Base-by-base conservation (phyloP, 2,888 invertebrate species). In the Alloplasta piceator region DNA sequence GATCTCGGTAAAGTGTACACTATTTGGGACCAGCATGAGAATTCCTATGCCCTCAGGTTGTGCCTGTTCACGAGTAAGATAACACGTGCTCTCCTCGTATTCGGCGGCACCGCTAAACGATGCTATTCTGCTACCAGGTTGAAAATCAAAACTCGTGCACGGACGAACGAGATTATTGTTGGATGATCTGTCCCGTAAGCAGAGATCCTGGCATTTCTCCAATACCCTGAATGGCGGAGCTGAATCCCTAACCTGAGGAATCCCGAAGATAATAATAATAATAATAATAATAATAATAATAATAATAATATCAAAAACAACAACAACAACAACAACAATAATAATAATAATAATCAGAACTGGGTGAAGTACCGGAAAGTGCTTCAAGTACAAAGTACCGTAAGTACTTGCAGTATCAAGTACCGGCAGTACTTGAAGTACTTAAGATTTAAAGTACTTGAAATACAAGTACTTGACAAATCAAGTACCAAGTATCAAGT, bases 121-220 rank as follows among this genome's bases (percentile, higher is more conserved):
- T 43, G 97, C 96, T 84, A 97, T 96, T 50, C 97, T 94, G 84
- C 96, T 96, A 75, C 98, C 98, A 0, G 98, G 97, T 92, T 97
- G 97, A 90, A 98, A 98, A 92, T 98, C 98, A 86, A 98, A 97
- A 58, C 97, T 98, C 82, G 96, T 95, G 91, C 98, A 98, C 0
- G 96, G 95, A 84, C 97, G 94, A 16, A 97, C 97, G 61, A 97
- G 94, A 91, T 97, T 97, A 91, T 96, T 97, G 7, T 95, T 95
- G 4, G 94, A 94, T 0, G 94, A 94, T 82, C 97, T 94, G 91
- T 98, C 98, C 14, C 97, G 94, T 78, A 97, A 92, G 88, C 98
- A 98, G 7, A 97, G 92, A 88, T 97, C 96, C 92, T 97, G 97
- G 92, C 98, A 98, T 92, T 97, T 97, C 91, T 98, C 97, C 87